These are phyloP conservation scores for Deroptyus accipitrinus DNA, from an alignment of 2,113 vertebrate genomes.

Conservation along the genomic window DNA sequence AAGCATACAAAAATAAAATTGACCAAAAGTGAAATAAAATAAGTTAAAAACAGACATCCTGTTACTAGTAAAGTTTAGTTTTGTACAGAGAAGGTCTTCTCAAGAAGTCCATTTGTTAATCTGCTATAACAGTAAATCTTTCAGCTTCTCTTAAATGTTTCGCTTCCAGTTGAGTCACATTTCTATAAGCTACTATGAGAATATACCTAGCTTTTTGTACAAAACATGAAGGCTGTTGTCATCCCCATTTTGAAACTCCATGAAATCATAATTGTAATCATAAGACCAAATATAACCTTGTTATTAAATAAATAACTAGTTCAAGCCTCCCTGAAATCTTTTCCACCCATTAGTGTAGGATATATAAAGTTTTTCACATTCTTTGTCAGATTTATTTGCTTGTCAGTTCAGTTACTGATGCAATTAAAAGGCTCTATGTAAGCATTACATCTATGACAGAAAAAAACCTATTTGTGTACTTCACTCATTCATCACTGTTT, in stretches of 20 bases:
- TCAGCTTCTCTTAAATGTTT: not conserved
- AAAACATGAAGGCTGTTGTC: not conserved
- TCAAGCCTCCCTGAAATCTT: conserved; percentile 9
- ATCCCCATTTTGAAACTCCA: not conserved
- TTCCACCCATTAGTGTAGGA: not conserved
- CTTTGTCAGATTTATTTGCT: conserved; percentile 56
- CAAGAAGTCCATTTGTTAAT: not conserved
- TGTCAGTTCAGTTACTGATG: conserved; percentile 34
- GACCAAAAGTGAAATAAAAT: not conserved
- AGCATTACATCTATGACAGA: conserved; percentile 22
- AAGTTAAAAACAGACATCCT: not conserved
- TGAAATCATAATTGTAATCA: conserved; percentile 22
- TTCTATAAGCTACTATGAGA: not conserved
- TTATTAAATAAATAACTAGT: conserved; percentile 48
- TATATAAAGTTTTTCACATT: conserved; percentile 40
- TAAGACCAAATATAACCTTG: conserved; percentile 34
- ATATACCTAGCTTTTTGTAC: not conserved
- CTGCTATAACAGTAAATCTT: not conserved
- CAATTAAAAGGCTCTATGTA: conserved; percentile 22
- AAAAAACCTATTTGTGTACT: not conserved
- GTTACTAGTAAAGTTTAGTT: not conserved
- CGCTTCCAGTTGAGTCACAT: not conserved
- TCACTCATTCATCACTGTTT: conserved; percentile 51
- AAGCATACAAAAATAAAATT: not conserved
- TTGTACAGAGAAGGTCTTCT: not conserved